Conservation (phyloP, 2,797 vertebrate species). For the Mico argentatus region DNA sequence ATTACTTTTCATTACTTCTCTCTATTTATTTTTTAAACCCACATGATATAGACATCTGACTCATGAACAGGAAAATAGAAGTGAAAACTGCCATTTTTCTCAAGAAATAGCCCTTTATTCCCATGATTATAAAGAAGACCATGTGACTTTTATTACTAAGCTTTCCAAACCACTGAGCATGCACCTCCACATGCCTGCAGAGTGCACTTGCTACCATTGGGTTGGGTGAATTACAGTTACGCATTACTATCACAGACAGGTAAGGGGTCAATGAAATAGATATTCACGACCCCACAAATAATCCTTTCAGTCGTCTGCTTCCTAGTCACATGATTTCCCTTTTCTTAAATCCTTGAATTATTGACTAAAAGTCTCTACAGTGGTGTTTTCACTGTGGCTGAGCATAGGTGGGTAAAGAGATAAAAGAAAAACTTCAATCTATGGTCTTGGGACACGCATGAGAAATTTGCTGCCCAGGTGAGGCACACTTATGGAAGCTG, state of each 20-base stretch:
- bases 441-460: background rate
- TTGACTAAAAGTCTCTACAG: background rate
- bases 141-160: slow-evolving; percentile 42
- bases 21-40: slow-evolving; percentile 23
- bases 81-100: slow-evolving; percentile 55
- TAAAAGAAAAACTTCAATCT: background rate
- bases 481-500: background rate
- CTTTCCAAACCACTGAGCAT: background rate
- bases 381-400: background rate
- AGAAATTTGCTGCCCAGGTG: background rate
- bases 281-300: background rate
- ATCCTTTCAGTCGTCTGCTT: background rate
- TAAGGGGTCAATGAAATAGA: background rate
- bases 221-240: background rate
- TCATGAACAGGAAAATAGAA: slow-evolving; percentile 58
- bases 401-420: background rate
- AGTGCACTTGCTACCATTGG: background rate
- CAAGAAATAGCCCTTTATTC: slow-evolving; percentile 1
- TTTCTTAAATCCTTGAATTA: background rate
- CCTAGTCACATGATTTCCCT: background rate
- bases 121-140: background rate
- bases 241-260: background rate
- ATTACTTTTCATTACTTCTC: slow-evolving; percentile 40
- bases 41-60: slow-evolving; percentile 16
- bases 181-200: background rate